Base-by-base conservation (phyloP, 2,797 vertebrate genomes). In the Gallinago stenura region DNA sequence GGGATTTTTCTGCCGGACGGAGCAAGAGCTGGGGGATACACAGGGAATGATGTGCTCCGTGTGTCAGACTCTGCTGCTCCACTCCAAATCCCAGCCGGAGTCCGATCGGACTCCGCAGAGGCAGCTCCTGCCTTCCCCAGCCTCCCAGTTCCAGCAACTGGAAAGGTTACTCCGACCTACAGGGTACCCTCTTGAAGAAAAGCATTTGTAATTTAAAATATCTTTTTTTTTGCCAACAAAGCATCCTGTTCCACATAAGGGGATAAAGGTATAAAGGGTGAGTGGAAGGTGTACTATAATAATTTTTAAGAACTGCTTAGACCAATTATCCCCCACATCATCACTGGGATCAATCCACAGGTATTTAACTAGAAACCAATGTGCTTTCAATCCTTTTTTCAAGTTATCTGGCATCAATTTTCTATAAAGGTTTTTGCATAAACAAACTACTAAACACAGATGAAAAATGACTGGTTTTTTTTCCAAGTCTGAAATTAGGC, bases 311-410 rank as follows among this genome's bases (percentile, higher is more conserved):
- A 87, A 37, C 48, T 77, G 62, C 90, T 91, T 83, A 84, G 53
- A 80, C 96, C 96, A 97, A 97, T 91, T 88, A 95, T 94, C 89
- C 97, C 97, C 95, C 94, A 95, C 70, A 20, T 54, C 80, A 41
- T 9, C 51, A 78, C 93, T 95, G 95, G 95, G 96, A 96, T 68
- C 65, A 66, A 91, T 77, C 81, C 60, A 80, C 54, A 88, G 81
- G 80, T 87, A 97, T 20, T 46, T 19, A 90, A 91, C 92, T 95
- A 90, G 2, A 93, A 97, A 97, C 95, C 97, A 97, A 94, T 96
- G 96, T 97, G 98, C 97, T 97, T 78, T 92, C 56, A 92, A 65
- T 95, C 54, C 90, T 95, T 93, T 91, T 96, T 94, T 97, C 98
- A 98, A 97, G 97, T 97, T 97, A 98, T 93, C 92, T 95, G 95